Evolutionary conservation across 1,140 invertebrate species (phyloP).

Genomic region (Bradysia coprophila): DNA sequence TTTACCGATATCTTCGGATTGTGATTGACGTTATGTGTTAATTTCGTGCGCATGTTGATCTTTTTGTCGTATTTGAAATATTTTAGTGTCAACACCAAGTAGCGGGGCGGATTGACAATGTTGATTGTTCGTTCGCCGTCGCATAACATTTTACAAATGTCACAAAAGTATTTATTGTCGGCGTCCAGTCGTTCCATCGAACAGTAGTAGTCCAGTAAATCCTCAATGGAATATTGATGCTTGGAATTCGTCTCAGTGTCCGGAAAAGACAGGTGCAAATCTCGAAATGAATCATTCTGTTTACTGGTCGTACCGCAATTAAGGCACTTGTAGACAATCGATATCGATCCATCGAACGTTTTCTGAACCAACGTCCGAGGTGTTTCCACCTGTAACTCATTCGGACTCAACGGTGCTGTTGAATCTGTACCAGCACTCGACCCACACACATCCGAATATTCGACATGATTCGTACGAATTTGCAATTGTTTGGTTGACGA

Average conservation of each 20-base stretch:
- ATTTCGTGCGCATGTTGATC: slow-evolving; percentile 49
- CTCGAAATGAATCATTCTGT: slow-evolving; percentile 56
- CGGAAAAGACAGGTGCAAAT: slow-evolving; percentile 65
- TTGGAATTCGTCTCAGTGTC: slow-evolving; percentile 13
- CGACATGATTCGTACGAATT: neutral
- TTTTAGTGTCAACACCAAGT: slow-evolving; percentile 62
- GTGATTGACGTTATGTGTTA: slow-evolving; percentile 43
- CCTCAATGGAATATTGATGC: slow-evolving; percentile 24
- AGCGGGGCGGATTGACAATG: slow-evolving; percentile 48
- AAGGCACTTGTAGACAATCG: slow-evolving; percentile 50
- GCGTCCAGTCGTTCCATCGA: slow-evolving; percentile 55
- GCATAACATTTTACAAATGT: slow-evolving; percentile 48
- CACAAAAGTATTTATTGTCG: slow-evolving; percentile 67
- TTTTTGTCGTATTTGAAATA: slow-evolving; percentile 60
- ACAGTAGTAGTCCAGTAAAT: slow-evolving; percentile 54
- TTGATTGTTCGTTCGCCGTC: slow-evolving; percentile 57
- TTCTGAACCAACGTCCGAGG: slow-evolving; percentile 34
- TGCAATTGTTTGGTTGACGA: neutral
- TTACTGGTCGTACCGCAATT: slow-evolving; percentile 47
- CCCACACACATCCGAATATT: neutral
- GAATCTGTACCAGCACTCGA: slow-evolving; percentile 2
- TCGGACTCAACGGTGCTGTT: slow-evolving; percentile 4
- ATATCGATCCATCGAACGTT: slow-evolving; percentile 52
- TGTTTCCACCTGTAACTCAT: slow-evolving; percentile 4
- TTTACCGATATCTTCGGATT: slow-evolving; percentile 32